Percentiles rank a stretch among this genome's conserved stretches.
Evolutionary conservation across 2,797 vertebrate genomes (phyloP).

Genomic region (Coregonus ussuriensis): DNA sequence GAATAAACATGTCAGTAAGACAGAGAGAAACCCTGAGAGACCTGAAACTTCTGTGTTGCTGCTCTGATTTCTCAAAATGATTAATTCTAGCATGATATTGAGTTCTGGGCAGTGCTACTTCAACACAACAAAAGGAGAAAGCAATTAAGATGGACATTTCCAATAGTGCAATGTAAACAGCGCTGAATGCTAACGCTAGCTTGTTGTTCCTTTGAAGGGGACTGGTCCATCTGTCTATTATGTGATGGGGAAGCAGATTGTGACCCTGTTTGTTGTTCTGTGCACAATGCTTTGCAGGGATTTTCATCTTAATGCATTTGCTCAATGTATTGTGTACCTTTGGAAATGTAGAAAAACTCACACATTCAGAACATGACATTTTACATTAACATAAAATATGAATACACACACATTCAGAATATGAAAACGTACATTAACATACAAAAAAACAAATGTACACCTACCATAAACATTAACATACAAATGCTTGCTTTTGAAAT

Average conservation of each 20-base stretch:
- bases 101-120: background rate
- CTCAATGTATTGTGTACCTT: slow-evolving; percentile 3
- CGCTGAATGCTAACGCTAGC: background rate
- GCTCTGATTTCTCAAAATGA: slow-evolving; percentile 4
- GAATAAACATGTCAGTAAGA: slow-evolving; percentile 19
- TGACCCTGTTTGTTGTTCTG: background rate
- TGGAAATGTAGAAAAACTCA: background rate
- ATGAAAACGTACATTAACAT: background rate
- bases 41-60: slow-evolving; percentile 2
- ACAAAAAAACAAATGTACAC: background rate
- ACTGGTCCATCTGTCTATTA: background rate
- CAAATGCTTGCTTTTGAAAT: background rate
- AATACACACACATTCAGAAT: background rate
- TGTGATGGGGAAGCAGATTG: slow-evolving; percentile 7
- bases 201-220: background rate
- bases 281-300: background rate
- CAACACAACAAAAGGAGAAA: slow-evolving; percentile 7
- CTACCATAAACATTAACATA: background rate
- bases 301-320: slow-evolving; percentile 4
- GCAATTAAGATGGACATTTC: slow-evolving; percentile 11
- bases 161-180: background rate
- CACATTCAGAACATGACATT: background rate
- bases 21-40: slow-evolving; percentile 5
- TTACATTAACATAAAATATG: no score
- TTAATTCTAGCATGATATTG: slow-evolving; percentile 17